Evolutionary conservation across 2,888 invertebrate genomes (phyloP), one percentile per base, ranked within the genome.

Genomic region (Eristalis arbustorum): DNA sequence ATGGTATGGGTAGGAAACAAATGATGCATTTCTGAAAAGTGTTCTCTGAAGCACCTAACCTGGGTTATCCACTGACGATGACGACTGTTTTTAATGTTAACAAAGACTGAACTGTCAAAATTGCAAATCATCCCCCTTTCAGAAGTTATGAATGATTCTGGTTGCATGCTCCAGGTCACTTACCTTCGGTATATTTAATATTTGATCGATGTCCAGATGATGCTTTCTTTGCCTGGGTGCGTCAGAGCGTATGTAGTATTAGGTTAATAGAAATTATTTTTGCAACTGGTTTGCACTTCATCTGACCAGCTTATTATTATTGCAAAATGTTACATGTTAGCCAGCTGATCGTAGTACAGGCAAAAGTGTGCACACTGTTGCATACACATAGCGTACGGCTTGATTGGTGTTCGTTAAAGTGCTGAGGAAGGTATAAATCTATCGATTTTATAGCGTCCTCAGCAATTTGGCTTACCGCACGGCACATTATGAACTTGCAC

Each of bases 31-130:
- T 73, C 59, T 34, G 42, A 49, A 42, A 73, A 34, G 13, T 67
- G 69, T 71, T 67, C 66, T 49, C 67, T 68, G 61, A 77, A 18
- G 73, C 40, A 62, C 69, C 57, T 84, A 74, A 81, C 62, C 81
- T 64, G 10, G 23, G 66, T 49, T 62, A 59, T 28, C 23, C 40
- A 22, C 40, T 81, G 85, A 78, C 63, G 57, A 18, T 71, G 62
- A 77, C 64, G 66, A 73, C 34, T 57, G 59, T 37, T 71, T 64
- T 49, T 18, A n/a, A 49, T 49, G 49, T 18, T 49, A 22, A 13
- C 72, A 56, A 64, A 74, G 40, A 62, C 62, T 66, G 40, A 81
- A 63, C 80, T 69, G 80, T 49, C 59, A 77, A 23, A 49, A 49
- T 18, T 77, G 81, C 22, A 59, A 77, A 81, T 81, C 22, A 84